Evolutionary conservation across 37 sponge, comb jelly and placozoan species (phyloP).

Genomic region (Cladorhizidae sp.): DNA sequence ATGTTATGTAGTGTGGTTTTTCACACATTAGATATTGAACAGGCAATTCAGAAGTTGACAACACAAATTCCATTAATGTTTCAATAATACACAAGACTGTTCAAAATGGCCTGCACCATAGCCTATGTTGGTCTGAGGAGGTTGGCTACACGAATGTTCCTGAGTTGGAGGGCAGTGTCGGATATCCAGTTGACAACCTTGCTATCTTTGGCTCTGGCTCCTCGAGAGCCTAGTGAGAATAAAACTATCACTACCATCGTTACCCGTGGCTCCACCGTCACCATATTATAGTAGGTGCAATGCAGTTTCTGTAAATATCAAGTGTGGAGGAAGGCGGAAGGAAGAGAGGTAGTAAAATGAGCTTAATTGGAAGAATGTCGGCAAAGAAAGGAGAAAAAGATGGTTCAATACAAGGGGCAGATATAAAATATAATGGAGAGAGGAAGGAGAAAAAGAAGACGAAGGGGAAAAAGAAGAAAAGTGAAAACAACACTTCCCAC

Average conservation of each 20-base stretch:
- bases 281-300: slow-evolving; percentile 53
- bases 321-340: background rate
- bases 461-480: background rate
- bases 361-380: background rate
- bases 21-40: no score
- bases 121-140: slow-evolving; percentile 31
- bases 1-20: no score
- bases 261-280: slow-evolving; percentile 27
- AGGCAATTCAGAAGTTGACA: no score
- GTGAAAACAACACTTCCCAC: background rate
- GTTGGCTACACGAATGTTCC: slow-evolving; percentile 20
- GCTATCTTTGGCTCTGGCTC: slow-evolving; percentile 31
- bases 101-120: no score
- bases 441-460: no score
- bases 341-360: background rate
- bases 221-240: slow-evolving; percentile 5
- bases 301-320: slow-evolving; percentile 42
- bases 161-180: slow-evolving; percentile 40
- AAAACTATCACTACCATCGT: slow-evolving; percentile 41
- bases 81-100: no score
- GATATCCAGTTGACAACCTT: slow-evolving; percentile 14
- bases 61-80: no score
- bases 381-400: background rate
- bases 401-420: background rate
- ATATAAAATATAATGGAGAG: background rate